These are phyloP conservation scores for Sibirionetta formosa DNA, from an alignment of 2,797 vertebrate species.

Conservation along the genomic window DNA sequence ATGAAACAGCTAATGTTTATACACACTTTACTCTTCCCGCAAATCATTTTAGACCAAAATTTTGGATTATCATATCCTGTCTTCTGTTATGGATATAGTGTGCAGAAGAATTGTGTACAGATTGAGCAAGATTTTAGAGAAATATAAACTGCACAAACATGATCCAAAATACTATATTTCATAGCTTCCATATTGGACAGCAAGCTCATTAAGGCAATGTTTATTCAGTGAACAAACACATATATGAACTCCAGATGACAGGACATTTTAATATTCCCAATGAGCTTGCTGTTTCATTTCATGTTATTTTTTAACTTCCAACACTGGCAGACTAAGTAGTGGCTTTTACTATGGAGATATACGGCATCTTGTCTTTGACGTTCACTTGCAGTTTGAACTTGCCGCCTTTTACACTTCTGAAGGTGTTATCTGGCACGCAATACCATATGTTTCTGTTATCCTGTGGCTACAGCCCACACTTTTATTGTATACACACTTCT, in stretches of 20 bases:
- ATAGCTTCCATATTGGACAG: background rate
- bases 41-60: slow-evolving; percentile 33
- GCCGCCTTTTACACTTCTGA: background rate
- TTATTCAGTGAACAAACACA: background rate
- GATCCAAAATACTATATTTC: background rate
- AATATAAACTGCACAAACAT: background rate
- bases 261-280: background rate
- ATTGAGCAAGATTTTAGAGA: background rate
- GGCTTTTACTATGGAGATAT: background rate
- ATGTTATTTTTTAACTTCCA: background rate
- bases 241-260: background rate
- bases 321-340: background rate
- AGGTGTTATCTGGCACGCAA: slow-evolving; percentile 2
- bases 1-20: slow-evolving; percentile 13
- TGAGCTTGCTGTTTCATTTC: background rate
- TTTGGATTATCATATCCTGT: background rate
- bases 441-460: slow-evolving; percentile 20
- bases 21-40: background rate
- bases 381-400: background rate
- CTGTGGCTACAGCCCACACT: background rate
- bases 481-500: background rate
- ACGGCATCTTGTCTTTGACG: background rate
- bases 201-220: background rate
- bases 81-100: background rate
- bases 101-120: background rate